Evolutionary conservation across 2,888 invertebrate species (phyloP).

Genomic region (Cantharis nigra): DNA sequence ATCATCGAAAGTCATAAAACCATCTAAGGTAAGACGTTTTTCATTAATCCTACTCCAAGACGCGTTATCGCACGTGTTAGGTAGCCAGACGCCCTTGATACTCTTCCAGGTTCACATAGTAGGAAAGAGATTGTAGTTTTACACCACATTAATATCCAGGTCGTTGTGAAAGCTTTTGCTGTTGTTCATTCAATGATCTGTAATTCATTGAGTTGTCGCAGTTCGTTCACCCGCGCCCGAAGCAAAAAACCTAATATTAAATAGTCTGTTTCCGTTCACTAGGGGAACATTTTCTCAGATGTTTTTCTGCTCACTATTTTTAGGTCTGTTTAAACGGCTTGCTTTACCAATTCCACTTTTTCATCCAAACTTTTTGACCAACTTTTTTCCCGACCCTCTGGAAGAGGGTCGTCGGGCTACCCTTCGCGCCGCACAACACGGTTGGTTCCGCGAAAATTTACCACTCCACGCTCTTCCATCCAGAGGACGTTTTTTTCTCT

Average conservation of each 20-base stretch:
- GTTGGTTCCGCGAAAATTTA: not conserved
- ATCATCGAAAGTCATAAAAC: not conserved
- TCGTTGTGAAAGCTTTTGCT: conserved; percentile 39
- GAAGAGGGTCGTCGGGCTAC: not conserved
- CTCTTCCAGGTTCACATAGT: conserved; percentile 35
- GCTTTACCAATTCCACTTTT: not conserved
- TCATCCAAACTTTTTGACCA: not conserved
- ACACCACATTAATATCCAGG: conserved; percentile 50
- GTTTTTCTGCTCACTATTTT: conserved; percentile 32
- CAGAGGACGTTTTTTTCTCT: not conserved
- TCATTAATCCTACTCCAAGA: not conserved
- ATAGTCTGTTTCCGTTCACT: conserved; percentile 46
- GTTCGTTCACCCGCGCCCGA: conserved; percentile 47
- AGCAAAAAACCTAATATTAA: conserved; percentile 48
- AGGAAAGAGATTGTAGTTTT: conserved; percentile 38
- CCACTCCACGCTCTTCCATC: not conserved
- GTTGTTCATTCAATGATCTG: conserved; percentile 40
- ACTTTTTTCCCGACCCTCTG: not conserved
- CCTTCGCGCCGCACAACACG: no score
- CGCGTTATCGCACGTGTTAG: conserved; percentile 23
- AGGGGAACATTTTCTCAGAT: conserved; percentile 45
- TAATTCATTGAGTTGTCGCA: conserved; percentile 42
- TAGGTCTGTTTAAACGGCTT: conserved; percentile 4
- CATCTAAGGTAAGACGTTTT: not conserved
- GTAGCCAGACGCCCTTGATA: conserved; percentile 31